These are phyloP conservation scores for Nerophis ophidion DNA, from an alignment of 2,113 vertebrate genomes.

Conservation along the genomic window DNA sequence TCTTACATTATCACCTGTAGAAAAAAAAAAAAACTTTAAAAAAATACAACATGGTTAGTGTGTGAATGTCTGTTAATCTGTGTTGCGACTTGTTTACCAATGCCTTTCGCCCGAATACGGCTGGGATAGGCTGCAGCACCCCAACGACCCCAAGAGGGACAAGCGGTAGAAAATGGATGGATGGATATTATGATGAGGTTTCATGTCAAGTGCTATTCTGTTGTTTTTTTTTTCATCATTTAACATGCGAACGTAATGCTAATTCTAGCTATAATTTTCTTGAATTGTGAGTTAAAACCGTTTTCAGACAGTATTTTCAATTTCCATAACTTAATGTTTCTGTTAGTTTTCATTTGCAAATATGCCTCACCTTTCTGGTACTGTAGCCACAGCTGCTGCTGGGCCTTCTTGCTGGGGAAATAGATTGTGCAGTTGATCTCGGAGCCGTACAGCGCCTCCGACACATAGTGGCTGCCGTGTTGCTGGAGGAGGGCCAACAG, in stretches of 20 bases:
- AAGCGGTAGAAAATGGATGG: too few relatives aligned
- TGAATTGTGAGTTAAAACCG: not conserved
- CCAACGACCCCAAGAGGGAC: too few relatives aligned
- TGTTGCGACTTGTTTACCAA: too few relatives aligned
- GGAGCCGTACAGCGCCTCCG: conserved; percentile 90
- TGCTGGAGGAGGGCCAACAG: conserved; percentile 87
- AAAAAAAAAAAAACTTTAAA: too few relatives aligned
- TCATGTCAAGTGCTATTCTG: too few relatives aligned
- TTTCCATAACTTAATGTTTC: not conserved
- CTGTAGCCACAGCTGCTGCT: conserved; percentile 99
- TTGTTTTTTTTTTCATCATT: not conserved
- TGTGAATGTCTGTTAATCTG: too few relatives aligned
- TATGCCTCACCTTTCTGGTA: conserved; percentile 94
- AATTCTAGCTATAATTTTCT: not conserved
- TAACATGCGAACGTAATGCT: too few relatives aligned
- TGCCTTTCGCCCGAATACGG: too few relatives aligned
- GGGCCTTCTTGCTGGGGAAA: conserved; percentile 96
- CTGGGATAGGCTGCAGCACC: too few relatives aligned
- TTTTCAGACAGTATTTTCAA: not conserved
- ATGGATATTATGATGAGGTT: too few relatives aligned
- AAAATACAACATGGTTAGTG: too few relatives aligned
- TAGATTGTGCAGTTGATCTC: conserved; percentile 94
- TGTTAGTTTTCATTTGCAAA: not conserved
- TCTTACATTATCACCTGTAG: too few relatives aligned
- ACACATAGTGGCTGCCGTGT: conserved; percentile 91